A percentile compares a stretch with the other conserved stretches of the same genome.
Evolutionary conservation across 2,113 vertebrate species (phyloP).

Genomic region (Myrmecophaga tridactyla): DNA sequence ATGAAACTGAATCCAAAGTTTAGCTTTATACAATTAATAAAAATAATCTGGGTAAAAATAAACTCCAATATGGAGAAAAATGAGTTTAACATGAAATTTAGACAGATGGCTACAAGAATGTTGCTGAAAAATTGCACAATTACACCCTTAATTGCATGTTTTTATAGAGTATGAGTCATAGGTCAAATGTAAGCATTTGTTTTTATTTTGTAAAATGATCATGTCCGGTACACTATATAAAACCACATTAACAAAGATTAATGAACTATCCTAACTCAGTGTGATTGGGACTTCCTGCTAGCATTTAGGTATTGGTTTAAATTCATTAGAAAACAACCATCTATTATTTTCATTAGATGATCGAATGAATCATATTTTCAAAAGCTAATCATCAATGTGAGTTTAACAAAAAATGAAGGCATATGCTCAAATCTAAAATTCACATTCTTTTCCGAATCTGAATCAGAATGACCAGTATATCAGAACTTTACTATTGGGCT

Average conservation of each 20-base stretch:
- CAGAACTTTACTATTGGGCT: background rate
- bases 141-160: conserved; percentile 83
- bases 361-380: conserved; percentile 80
- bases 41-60: conserved; percentile 43
- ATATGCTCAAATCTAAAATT: conserved; percentile 70
- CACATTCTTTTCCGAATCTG: background rate
- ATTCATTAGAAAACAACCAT: conserved; percentile 80
- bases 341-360: conserved; percentile 81
- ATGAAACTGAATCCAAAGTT: conserved; percentile 66
- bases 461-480: background rate
- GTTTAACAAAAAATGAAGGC: conserved; percentile 75
- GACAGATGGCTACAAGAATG: conserved; percentile 69
- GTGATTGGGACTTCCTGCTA: conserved; percentile 87
- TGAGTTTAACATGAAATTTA: conserved; percentile 70
- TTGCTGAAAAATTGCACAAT: conserved; percentile 79
- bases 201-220: conserved; percentile 84
- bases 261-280: conserved; percentile 84
- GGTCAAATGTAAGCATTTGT: conserved; percentile 83
- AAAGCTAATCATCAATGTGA: conserved; percentile 79
- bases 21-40: conserved; percentile 63
- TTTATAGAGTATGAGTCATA: conserved; percentile 87
- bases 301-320: conserved; percentile 82
- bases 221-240: conserved; percentile 81
- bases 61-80: conserved; percentile 71
- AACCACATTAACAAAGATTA: conserved; percentile 85